Conservation (phyloP, 2,113 vertebrate species). For the Mobula hypostoma region DNA sequence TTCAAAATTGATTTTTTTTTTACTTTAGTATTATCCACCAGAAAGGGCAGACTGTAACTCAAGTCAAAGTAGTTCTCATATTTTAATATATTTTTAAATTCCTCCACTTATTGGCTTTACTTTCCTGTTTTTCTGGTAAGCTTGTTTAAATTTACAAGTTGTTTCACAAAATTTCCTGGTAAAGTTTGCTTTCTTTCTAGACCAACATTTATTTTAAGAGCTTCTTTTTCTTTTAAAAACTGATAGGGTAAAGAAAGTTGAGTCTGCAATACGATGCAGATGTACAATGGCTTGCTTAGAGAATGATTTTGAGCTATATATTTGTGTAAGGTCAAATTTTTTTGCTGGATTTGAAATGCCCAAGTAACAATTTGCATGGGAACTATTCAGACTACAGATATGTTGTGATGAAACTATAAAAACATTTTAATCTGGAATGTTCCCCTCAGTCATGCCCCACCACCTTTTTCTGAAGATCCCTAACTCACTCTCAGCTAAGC, state of each 20-base stretch:
- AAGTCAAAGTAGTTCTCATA: background rate
- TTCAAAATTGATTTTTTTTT: background rate
- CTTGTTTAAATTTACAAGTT: background rate
- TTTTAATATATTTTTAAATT: too few species aligned
- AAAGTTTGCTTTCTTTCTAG: background rate
- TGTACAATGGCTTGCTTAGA: background rate
- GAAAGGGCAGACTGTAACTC: background rate
- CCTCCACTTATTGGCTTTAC: constrained; percentile 20
- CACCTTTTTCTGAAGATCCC: background rate
- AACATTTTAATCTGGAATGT: background rate
- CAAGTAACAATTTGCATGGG: background rate
- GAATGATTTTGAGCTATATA: background rate
- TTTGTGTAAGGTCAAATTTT: background rate
- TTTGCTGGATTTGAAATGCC: background rate
- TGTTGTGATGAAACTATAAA: background rate
- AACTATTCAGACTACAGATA: background rate
- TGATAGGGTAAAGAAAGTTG: background rate
- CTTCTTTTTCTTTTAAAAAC: background rate
- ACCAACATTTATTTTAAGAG: background rate
- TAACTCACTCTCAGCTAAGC: background rate
- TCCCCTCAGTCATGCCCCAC: background rate
- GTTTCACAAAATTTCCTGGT: background rate
- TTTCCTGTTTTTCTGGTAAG: background rate
- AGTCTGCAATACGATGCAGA: background rate
- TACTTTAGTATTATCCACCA: background rate